These are phyloP conservation scores for Exocentrus adspersus DNA, from an alignment of 2,888 invertebrate genomes.

Conservation along the genomic window DNA sequence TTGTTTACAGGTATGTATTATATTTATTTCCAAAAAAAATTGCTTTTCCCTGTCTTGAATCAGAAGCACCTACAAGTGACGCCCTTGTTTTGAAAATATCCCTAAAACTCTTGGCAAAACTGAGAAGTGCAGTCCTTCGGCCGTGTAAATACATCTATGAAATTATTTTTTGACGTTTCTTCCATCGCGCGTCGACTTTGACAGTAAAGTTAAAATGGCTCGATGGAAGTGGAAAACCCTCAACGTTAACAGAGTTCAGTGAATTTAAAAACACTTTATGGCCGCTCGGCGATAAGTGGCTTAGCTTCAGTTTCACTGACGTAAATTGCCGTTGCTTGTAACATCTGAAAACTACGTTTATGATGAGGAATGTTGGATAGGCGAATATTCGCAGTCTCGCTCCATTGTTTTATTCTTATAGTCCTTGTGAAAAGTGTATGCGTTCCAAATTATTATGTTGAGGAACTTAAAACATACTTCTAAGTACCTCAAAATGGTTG, in stretches of 20 bases:
- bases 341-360: neutral
- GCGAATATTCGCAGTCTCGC: neutral
- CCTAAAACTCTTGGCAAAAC: too few species aligned
- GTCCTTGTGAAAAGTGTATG: too few species aligned
- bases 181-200: slow-evolving; percentile 13
- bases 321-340: slow-evolving; percentile 11
- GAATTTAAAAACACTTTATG: slow-evolving; percentile 25
- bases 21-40: too few species aligned
- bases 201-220: slow-evolving; percentile 10
- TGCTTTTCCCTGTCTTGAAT: too few species aligned
- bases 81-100: too few species aligned
- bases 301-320: slow-evolving; percentile 13
- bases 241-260: slow-evolving; percentile 19
- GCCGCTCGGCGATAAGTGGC: slow-evolving; percentile 23
- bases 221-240: slow-evolving; percentile 24
- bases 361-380: neutral
- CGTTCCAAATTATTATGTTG: too few species aligned
- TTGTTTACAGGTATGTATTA: too few species aligned
- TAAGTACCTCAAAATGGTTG: too few species aligned
- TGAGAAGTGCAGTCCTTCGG: too few species aligned
- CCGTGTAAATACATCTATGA: slow-evolving; percentile 13
- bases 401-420: too few species aligned
- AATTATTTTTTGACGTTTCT: slow-evolving; percentile 23
- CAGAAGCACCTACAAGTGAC: too few species aligned
- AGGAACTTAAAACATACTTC: too few species aligned